A percentile compares a stretch with the other conserved stretches of the same genome.
Evolutionary conservation across 2,113 vertebrate species (phyloP).

Genomic region (Polypterus bichir): DNA sequence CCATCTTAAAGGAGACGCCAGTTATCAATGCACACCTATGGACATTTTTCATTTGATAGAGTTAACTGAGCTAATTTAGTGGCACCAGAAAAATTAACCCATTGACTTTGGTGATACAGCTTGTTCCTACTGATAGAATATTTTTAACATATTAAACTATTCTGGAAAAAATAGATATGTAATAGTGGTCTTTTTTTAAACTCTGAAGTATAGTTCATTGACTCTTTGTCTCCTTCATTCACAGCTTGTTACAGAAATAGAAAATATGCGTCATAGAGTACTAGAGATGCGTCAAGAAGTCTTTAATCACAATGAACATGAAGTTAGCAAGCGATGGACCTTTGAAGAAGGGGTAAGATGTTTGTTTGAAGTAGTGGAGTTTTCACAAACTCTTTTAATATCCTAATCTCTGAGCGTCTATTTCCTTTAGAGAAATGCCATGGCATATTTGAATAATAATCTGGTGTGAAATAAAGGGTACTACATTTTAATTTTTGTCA

Average conservation of each 20-base stretch:
- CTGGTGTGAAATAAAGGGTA: background rate
- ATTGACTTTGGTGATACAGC: too few species aligned
- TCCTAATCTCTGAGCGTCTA: too few species aligned
- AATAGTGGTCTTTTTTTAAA: slow-evolving; percentile 7
- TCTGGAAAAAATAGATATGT: too few species aligned
- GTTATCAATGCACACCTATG: too few species aligned
- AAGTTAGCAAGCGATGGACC: slow-evolving; percentile 96
- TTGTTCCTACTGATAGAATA: too few species aligned
- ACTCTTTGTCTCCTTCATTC: slow-evolving; percentile 14
- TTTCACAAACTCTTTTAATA: too few species aligned
- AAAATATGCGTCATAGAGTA: slow-evolving; percentile 96
- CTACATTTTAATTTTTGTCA: background rate
- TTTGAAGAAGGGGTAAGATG: slow-evolving; percentile 91
- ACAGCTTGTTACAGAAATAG: slow-evolving; percentile 92
- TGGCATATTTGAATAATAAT: background rate
- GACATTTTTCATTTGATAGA: too few species aligned
- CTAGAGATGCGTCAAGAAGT: slow-evolving; percentile 90
- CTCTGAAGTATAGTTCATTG: background rate
- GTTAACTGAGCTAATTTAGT: too few species aligned
- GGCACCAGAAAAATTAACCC: too few species aligned
- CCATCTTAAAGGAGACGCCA: too few species aligned
- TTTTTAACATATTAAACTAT: too few species aligned
- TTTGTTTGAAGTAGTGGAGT: too few species aligned
- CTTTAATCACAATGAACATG: slow-evolving; percentile 94
- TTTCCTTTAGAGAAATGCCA: background rate